Evolutionary conservation across 2,113 vertebrate genomes (phyloP), one percentile per base, ranked within the genome.

Genomic region (Morone saxatilis): DNA sequence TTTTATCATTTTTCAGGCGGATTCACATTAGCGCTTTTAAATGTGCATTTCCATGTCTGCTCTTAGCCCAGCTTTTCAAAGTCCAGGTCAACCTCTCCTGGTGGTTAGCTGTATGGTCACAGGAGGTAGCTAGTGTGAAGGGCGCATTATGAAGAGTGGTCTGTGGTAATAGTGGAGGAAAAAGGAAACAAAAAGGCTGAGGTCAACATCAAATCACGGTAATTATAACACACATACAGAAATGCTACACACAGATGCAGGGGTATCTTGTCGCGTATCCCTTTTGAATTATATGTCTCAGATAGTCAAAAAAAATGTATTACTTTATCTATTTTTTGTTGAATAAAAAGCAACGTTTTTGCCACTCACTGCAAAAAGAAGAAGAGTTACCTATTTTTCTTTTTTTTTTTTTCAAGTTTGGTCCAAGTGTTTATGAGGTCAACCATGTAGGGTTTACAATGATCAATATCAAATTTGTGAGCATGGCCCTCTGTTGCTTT

Each of bases 51-150:
- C 91, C 89, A 77, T 84, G 91, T 93, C 94, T 93, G 92, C 90
- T 80, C 71, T 90, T 48, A 72, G 81, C 88, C 88, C 86, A 80
- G 88, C 83, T 92, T 94, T 91, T 93, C 83, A 88, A 88, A 92
- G 87, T 91, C 91, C 93, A 94, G 91, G 93, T 90, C 80, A 91
- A 83, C 75, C 73, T 90, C 88, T 94, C 93, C 90, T 91, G 89
- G 92, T 90, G 91, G 85, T 90, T 92, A 90, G 92, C 94, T 94
- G 90, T 91, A 88, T 91, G 91, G 85, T 94, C 87, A 92, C 93
- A 90, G 93, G 95, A 96, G 94, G 95, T 95, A 96, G 95, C 90
- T 91, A 83, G 89, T 90, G 86, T 87, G 87, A 80, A 47, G 12
- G 38, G 54, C 56, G 81, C 20, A 36, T 45, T 16, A 74, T 61